Evolutionary conservation across 1,140 invertebrate genomes (phyloP), one percentile per base, ranked within the genome.

Genomic region (Drosophila trapezifrons): DNA sequence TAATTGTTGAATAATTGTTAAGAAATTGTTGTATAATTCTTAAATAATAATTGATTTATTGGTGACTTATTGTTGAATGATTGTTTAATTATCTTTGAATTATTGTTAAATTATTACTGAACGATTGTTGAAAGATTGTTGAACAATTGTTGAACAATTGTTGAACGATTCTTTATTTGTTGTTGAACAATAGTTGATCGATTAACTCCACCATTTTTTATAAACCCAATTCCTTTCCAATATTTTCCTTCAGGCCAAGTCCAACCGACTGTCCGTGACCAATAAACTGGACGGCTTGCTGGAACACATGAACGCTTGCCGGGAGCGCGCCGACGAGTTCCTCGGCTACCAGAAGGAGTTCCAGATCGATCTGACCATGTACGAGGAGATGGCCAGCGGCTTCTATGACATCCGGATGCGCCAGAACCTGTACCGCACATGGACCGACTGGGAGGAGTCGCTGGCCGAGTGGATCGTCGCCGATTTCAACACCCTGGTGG

Each of bases 311-410:
- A 92, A 92, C 10, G 93, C 91, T 0, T 95, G 95, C 47, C 93
- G 95, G 27, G 93, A 94, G 3, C 93, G 93, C 40, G 95, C 96
- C 4, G 94, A 94, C 18, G 94, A 96, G 72, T 97, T 94, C 80
- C 93, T 94, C 47, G 92, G 93, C 2, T 94, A 95, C 92, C 96
- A 97, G 75, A 96, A 95, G 81, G 93, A 94, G 65, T 96, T 96
- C 72, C 94, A 95, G 93, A 93, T 96, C 22, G 96, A 97, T 86
- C 94, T 97, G 18, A 95, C 95, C 3, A 94, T 96, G 89, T 95
- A 96, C 81, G 96, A 97, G 40, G 94, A 95, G 15, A 92, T 98
- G 45, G 96, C 97, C 63, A 94, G 96, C 86, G 95, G 96, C 0
- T 94, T 95, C 69, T 95, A 94, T 60, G 96, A 97, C 75, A 94